These are phyloP conservation scores for Erythrolamprus reginae DNA, from an alignment of 2,113 vertebrate species.

Conservation along the genomic window DNA sequence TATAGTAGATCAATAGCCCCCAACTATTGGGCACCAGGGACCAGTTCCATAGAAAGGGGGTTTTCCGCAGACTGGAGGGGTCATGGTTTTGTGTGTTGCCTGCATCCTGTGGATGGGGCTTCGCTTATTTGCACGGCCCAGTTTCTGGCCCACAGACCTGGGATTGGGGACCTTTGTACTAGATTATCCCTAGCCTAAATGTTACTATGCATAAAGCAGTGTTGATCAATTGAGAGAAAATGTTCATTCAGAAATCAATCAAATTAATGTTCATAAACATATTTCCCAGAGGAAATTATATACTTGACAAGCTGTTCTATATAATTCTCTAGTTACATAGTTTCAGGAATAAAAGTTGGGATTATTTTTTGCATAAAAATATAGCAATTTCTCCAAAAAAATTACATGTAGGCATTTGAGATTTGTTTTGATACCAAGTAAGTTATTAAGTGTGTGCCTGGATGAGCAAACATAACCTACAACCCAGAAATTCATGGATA, in stretches of 20 bases:
- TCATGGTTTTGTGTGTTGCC: too few species aligned
- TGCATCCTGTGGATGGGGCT: too few species aligned
- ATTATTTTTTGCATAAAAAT: neutral
- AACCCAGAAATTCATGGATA: neutral
- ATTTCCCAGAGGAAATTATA: neutral
- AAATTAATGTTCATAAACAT: neutral
- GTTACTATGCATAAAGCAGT: neutral
- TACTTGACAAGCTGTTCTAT: neutral
- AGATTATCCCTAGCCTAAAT: neutral
- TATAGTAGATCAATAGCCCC: neutral
- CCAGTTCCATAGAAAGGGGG: too few species aligned
- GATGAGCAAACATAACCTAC: neutral
- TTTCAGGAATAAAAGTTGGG: neutral
- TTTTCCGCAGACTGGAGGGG: too few species aligned
- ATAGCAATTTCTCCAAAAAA: neutral
- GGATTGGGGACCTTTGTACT: neutral
- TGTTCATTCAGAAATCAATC: neutral
- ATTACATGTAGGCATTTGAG: neutral
- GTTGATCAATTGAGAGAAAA: neutral
- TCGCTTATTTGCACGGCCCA: too few species aligned
- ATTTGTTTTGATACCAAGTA: neutral
- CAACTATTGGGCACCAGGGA: too few species aligned
- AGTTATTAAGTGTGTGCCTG: neutral
- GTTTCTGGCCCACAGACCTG: too few species aligned
- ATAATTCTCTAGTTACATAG: neutral